Evolutionary conservation across 2,888 invertebrate species (phyloP).

Genomic region (Drosophila helvetica): DNA sequence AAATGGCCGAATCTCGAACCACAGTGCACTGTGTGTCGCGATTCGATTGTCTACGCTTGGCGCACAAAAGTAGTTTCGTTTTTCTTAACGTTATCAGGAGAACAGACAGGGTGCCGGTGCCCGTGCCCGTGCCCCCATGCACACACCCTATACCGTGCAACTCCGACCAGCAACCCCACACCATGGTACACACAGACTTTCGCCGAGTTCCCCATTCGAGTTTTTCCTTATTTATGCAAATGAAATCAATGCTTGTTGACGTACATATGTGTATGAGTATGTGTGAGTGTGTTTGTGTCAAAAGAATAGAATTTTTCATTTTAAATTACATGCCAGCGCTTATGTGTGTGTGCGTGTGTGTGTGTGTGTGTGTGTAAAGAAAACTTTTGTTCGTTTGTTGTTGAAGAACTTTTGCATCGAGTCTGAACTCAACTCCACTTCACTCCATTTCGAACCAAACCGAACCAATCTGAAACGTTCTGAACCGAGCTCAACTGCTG

Average conservation of each 20-base stretch:
- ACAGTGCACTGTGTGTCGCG: background rate
- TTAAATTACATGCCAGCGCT: slow-evolving; percentile 66
- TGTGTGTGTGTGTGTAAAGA: slow-evolving; percentile 48
- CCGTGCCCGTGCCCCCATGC: background rate
- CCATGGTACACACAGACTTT: background rate
- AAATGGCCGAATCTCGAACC: background rate
- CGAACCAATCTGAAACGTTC: slow-evolving; percentile 8
- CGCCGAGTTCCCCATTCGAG: slow-evolving; percentile 3
- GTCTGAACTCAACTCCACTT: slow-evolving; percentile 19
- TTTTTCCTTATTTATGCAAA: slow-evolving; percentile 72
- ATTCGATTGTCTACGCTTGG: slow-evolving; percentile 40
- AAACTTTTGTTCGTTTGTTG: slow-evolving; percentile 76
- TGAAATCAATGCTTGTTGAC: slow-evolving; percentile 74
- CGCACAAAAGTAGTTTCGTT: slow-evolving; percentile 59
- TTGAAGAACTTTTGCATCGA: slow-evolving; percentile 61
- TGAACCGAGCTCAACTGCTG: slow-evolving; percentile 19
- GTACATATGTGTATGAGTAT: slow-evolving; percentile 39
- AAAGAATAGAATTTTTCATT: slow-evolving; percentile 79
- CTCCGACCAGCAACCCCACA: background rate
- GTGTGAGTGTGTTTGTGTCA: slow-evolving; percentile 58
- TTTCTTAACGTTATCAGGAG: slow-evolving; percentile 9
- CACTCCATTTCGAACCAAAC: slow-evolving; percentile 8
- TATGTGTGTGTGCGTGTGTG: slow-evolving; percentile 19
- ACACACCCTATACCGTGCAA: background rate
- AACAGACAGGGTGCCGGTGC: background rate